Evolutionary conservation across 2,797 vertebrate genomes (phyloP).

Genomic region (Pteronotus mesoamericanus): DNA sequence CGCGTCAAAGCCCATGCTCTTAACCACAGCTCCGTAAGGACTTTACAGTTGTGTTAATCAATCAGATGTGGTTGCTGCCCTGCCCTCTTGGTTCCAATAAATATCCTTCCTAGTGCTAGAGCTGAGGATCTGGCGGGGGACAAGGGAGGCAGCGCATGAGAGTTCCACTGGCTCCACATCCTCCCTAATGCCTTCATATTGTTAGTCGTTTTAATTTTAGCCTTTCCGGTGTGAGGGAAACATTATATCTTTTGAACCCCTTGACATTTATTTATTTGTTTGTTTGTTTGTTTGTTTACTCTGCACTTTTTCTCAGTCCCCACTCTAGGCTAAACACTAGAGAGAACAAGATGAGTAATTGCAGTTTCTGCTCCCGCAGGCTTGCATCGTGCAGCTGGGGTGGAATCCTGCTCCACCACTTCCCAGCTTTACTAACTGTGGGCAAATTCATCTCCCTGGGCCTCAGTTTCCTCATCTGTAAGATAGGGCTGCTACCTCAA

Average conservation of each 20-base stretch:
- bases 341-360: not conserved
- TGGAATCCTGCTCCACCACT: not conserved
- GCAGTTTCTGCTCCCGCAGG: rapidly evolving
- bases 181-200: not conserved
- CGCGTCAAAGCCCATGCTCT: not conserved
- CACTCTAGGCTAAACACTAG: not conserved
- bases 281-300: not conserved
- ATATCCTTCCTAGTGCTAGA: not conserved
- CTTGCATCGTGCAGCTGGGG: not conserved
- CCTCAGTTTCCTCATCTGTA: not conserved
- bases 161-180: not conserved
- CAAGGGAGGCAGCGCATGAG: rapidly evolving
- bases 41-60: not conserved
- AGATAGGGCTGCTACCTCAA: not conserved
- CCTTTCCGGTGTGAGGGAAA: not conserved
- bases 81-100: not conserved
- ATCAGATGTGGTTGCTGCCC: not conserved
- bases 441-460: not conserved
- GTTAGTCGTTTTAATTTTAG: not conserved
- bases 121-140: not conserved
- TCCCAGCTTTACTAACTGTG: not conserved
- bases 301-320: not conserved
- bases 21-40: not conserved
- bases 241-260: not conserved
- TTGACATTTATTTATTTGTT: not conserved